Evolutionary conservation across 2,888 invertebrate species (phyloP).

Genomic region (Drosophila seclusa): DNA sequence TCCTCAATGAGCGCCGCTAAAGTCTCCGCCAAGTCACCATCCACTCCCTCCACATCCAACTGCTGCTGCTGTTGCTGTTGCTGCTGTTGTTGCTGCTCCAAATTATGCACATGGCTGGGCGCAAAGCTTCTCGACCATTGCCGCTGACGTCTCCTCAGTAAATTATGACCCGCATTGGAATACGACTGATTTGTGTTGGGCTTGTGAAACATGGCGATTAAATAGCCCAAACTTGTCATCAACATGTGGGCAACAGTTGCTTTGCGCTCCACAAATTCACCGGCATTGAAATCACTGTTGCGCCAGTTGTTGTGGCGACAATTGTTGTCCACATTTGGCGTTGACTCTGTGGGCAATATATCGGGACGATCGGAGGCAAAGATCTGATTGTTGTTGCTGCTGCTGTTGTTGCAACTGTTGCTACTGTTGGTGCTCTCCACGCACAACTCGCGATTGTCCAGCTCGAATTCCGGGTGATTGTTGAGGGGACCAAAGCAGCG

Average conservation of each 20-base stretch:
- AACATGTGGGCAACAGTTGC: slow-evolving; percentile 83
- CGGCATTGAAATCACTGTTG: slow-evolving; percentile 67
- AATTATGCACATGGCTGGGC: slow-evolving; percentile 84
- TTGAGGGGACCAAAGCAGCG: slow-evolving; percentile 80
- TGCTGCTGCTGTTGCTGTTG: slow-evolving; percentile 11
- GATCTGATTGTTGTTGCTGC: slow-evolving; percentile 7
- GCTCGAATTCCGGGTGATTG: slow-evolving; percentile 23
- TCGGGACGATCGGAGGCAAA: slow-evolving; percentile 82
- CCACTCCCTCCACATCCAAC: slow-evolving; percentile 65
- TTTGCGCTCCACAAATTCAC: slow-evolving; percentile 85
- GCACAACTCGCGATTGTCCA: slow-evolving; percentile 13
- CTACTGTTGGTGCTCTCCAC: not conserved
- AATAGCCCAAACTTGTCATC: slow-evolving; percentile 79
- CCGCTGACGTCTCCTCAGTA: slow-evolving; percentile 57
- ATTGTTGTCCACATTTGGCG: slow-evolving; percentile 61
- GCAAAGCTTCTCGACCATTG: slow-evolving; percentile 91
- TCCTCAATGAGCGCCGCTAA: slow-evolving; percentile 85
- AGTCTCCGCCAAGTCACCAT: slow-evolving; percentile 63
- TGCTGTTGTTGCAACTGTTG: slow-evolving; percentile 26
- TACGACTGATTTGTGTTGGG: slow-evolving; percentile 42
- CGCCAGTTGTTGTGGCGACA: slow-evolving; percentile 13
- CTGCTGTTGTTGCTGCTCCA: not conserved
- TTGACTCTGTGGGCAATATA: slow-evolving; percentile 82
- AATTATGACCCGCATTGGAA: slow-evolving; percentile 9
- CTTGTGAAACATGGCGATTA: slow-evolving; percentile 87